Percentiles rank a stretch among this genome's conserved stretches.
These are phyloP conservation scores for Lasioglossum albipes DNA, from an alignment of 1,140 invertebrate genomes.

Conservation along the genomic window DNA sequence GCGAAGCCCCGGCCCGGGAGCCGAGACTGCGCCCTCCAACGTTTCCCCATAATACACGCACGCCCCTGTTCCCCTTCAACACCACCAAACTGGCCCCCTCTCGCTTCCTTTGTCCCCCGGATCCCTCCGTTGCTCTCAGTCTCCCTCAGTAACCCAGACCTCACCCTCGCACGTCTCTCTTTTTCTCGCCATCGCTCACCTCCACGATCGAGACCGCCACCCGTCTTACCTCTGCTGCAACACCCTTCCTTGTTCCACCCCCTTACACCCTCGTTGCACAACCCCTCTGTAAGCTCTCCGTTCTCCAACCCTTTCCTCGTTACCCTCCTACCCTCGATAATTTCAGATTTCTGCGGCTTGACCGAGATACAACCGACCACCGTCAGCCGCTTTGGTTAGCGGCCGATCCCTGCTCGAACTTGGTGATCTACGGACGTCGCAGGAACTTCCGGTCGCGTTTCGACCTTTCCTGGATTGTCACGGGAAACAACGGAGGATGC, in stretches of 20 bases:
- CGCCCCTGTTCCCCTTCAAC: constrained; percentile 41
- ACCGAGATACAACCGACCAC: constrained; percentile 47
- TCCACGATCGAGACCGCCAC: constrained; percentile 43
- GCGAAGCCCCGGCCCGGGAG: constrained; percentile 73
- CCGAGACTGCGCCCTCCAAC: constrained; percentile 74
- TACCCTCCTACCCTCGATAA: constrained; percentile 49
- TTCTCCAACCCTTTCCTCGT: background rate
- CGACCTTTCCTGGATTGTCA: background rate
- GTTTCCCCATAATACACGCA: constrained; percentile 64
- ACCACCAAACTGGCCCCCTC: constrained; percentile 31
- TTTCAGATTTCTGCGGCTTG: constrained; percentile 59
- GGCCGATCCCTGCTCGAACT: too few relatives aligned
- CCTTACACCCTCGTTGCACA: too few relatives aligned
- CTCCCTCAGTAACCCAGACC: constrained; percentile 12
- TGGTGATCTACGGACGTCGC: background rate
- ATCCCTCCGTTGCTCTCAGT: constrained; percentile 12
- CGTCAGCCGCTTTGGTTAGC: background rate
- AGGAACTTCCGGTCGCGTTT: background rate
- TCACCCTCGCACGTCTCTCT: constrained; percentile 27
- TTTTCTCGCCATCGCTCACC: constrained; percentile 36
- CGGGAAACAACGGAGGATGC: background rate
- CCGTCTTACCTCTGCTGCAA: constrained; percentile 51
- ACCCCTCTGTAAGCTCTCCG: too few relatives aligned
- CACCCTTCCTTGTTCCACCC: background rate
- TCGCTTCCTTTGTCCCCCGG: constrained; percentile 24